These are phyloP conservation scores for Panulirus ornatus DNA, from an alignment of 1,140 invertebrate genomes.

Conservation along the genomic window DNA sequence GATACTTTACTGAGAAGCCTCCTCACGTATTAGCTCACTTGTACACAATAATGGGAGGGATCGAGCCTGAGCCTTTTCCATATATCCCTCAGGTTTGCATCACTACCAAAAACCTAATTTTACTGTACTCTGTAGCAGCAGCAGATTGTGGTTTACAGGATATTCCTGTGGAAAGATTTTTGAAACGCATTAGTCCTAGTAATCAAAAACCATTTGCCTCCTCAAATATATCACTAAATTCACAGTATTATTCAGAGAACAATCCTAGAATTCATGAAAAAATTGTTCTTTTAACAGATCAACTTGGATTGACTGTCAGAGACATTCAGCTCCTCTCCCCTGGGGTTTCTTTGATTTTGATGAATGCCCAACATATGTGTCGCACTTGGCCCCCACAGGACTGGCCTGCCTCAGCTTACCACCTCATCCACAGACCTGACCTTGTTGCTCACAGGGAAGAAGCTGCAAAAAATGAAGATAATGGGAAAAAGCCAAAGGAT, in stretches of 20 bases:
- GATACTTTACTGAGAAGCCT: conserved; percentile 74
- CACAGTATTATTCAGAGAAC: neutral
- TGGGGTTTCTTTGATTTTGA: conserved; percentile 86
- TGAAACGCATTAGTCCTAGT: conserved; percentile 51
- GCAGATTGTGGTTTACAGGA: conserved; percentile 57
- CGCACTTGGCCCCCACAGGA: conserved; percentile 86
- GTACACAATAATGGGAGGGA: conserved; percentile 66
- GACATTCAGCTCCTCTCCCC: conserved; percentile 88
- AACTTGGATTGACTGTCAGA: conserved; percentile 82
- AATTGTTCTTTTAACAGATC: conserved; percentile 71
- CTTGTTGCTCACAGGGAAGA: conserved; percentile 79
- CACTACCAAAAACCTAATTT: conserved; percentile 62
- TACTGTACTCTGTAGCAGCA: conserved; percentile 70
- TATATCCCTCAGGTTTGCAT: conserved; percentile 71
- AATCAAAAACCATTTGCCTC: conserved; percentile 24
- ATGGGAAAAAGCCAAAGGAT: conserved; percentile 44
- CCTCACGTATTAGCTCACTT: conserved; percentile 73
- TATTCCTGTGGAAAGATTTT: conserved; percentile 55
- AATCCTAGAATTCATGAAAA: conserved; percentile 70
- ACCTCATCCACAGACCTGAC: conserved; percentile 89
- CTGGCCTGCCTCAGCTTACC: conserved; percentile 87
- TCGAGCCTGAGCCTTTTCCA: conserved; percentile 61
- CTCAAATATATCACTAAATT: conserved; percentile 12
- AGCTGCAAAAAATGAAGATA: conserved; percentile 50
- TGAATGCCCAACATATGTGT: conserved; percentile 87